Evolutionary conservation across 2,888 invertebrate species (phyloP).

Genomic region (Spatulosminthurus flaviceps): DNA sequence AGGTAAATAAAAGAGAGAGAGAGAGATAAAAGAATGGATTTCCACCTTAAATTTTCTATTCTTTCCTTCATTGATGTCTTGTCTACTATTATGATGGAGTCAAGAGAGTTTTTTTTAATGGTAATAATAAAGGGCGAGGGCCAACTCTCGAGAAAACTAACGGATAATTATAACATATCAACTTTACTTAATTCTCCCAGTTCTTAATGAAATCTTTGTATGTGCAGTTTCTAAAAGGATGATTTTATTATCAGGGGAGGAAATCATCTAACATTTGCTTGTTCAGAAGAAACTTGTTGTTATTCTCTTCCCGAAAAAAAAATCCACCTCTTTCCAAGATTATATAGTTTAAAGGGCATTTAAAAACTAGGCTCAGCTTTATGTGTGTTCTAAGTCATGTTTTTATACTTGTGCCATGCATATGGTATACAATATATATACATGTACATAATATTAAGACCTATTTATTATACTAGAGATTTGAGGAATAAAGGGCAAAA

Average conservation of each 20-base stretch:
- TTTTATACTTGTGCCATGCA: too few relatives aligned
- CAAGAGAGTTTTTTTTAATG: not conserved
- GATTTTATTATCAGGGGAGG: constrained; percentile 26
- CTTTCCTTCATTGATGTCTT: constrained; percentile 27
- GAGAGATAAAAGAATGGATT: not conserved
- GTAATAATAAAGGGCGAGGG: constrained; percentile 31
- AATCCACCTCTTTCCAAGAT: not conserved
- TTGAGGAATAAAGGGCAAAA: constrained; percentile 15
- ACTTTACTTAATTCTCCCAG: constrained; percentile 35
- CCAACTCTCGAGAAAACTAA: constrained; percentile 7
- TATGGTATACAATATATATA: too few relatives aligned
- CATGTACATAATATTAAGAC: too few relatives aligned
- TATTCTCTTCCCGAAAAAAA: not conserved
- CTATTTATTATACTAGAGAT: not conserved
- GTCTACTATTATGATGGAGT: too few relatives aligned
- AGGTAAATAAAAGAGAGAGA: not conserved
- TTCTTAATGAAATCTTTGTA: constrained; percentile 12
- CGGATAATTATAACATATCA: constrained; percentile 35
- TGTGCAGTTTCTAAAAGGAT: constrained; percentile 19
- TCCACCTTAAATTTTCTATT: not conserved
- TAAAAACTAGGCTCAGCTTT: too few relatives aligned
- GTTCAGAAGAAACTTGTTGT: too few relatives aligned
- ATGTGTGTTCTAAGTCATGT: too few relatives aligned
- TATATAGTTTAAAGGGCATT: too few relatives aligned
- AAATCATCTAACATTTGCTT: not conserved